Percentiles rank a stretch among this genome's conserved stretches.
Conservation (phyloP, 1,140 invertebrate species). For the Plectus sambesii region DNA sequence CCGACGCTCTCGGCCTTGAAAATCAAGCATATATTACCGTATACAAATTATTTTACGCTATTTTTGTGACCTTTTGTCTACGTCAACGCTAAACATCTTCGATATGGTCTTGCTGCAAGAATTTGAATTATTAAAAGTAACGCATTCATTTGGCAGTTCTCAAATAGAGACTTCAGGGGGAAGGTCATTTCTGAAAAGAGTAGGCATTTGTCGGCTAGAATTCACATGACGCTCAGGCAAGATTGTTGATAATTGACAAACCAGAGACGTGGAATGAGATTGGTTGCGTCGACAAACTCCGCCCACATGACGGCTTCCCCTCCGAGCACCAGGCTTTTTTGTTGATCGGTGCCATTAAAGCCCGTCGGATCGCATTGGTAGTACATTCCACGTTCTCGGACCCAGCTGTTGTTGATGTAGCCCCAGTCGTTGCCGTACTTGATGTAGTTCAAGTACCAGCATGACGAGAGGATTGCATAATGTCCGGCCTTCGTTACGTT, state of each 20-base stretch:
- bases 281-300: conserved; percentile 45
- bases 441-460: conserved; percentile 74
- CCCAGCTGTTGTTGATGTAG: conserved; percentile 23
- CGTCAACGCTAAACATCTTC: no score
- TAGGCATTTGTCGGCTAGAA: no score
- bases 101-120: no score
- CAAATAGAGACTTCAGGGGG: conserved; percentile 3
- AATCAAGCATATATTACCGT: no score
- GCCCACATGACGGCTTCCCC: conserved; percentile 83
- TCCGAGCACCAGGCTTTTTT: conserved; percentile 52
- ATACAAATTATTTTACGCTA: no score
- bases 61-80: no score
- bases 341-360: conserved; percentile 48
- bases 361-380: conserved; percentile 64
- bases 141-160: no score
- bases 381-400: conserved; percentile 46
- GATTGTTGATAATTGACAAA: no score
- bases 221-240: no score
- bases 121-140: no score
- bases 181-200: no score
- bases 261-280: conserved; percentile 36
- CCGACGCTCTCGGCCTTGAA: conserved; percentile 59
- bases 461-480: conserved; percentile 59
- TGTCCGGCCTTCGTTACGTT: conserved; percentile 43
- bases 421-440: conserved; percentile 62